A percentile compares a stretch with the other conserved stretches of the same genome.
phyloP scores from a whole-genome alignment of 2,888 invertebrate genomes.

The Cosmia trapezina region DNA sequence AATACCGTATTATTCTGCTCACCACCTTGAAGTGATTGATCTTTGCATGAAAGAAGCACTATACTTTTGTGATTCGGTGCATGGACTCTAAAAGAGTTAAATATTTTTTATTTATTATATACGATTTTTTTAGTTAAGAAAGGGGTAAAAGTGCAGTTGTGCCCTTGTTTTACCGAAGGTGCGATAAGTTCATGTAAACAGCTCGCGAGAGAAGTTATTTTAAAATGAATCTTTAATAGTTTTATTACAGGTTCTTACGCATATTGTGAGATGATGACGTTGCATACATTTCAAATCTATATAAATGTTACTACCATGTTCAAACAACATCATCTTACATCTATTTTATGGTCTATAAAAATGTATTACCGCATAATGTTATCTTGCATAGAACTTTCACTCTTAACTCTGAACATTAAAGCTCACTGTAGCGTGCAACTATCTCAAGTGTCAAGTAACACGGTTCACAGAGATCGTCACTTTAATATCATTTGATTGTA shows the following conservation, averaged over 20 bases:
- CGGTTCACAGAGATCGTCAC: conserved; percentile 9
- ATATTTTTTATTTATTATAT: no score
- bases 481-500: conserved; percentile 43
- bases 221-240: conserved; percentile 44
- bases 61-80: no score
- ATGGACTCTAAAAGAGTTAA: no score
- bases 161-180: no score
- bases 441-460: conserved; percentile 28
- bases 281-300: conserved; percentile 32
- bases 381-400: conserved; percentile 55
- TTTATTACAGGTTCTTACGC: conserved; percentile 62
- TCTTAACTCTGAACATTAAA: conserved; percentile 33
- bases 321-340: conserved; percentile 39
- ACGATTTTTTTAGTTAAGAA: no score
- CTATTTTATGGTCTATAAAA: conserved; percentile 42
- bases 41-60: no score
- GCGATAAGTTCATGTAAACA: background rate
- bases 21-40: no score
- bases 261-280: conserved; percentile 46
- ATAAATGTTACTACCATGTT: conserved; percentile 36
- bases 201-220: conserved; percentile 15
- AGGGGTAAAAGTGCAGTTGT: no score
- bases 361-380: conserved; percentile 45
- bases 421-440: conserved; percentile 38
- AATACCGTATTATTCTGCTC: no score